Conservation (phyloP, 2,888 invertebrate species). For the Drosophila tanythrix region DNA sequence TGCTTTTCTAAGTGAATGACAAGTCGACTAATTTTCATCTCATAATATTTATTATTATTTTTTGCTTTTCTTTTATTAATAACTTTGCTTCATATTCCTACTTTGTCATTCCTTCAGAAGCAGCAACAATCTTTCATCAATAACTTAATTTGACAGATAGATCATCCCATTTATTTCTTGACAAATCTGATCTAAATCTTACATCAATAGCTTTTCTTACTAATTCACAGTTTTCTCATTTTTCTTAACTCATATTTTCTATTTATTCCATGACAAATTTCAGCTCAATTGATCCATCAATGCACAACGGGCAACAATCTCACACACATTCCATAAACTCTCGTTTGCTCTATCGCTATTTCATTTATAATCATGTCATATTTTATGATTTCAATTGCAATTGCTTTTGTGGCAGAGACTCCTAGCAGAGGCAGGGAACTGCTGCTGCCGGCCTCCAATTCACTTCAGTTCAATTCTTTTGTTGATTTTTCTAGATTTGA, state of each 20-base stretch:
- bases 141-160: neutral
- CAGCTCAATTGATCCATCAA: neutral
- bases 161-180: neutral
- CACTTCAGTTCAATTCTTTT: slow-evolving; percentile 67
- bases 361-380: slow-evolving; percentile 44
- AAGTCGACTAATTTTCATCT: neutral
- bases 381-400: slow-evolving; percentile 46
- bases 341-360: slow-evolving; percentile 5
- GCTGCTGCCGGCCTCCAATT: neutral
- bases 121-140: neutral
- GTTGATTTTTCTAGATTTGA: slow-evolving; percentile 79
- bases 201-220: neutral
- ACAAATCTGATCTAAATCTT: neutral
- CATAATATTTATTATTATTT: no score
- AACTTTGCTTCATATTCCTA: neutral
- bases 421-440: slow-evolving; percentile 15
- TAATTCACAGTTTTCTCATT: neutral
- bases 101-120: no score
- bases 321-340: neutral
- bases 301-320: neutral
- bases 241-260: slow-evolving; percentile 5
- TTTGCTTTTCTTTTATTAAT: neutral
- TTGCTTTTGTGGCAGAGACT: slow-evolving; percentile 19
- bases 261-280: slow-evolving; percentile 41
- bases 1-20: no score